phyloP scores from a whole-genome alignment of 2,888 invertebrate species.

The Pristionchus arcanus region DNA sequence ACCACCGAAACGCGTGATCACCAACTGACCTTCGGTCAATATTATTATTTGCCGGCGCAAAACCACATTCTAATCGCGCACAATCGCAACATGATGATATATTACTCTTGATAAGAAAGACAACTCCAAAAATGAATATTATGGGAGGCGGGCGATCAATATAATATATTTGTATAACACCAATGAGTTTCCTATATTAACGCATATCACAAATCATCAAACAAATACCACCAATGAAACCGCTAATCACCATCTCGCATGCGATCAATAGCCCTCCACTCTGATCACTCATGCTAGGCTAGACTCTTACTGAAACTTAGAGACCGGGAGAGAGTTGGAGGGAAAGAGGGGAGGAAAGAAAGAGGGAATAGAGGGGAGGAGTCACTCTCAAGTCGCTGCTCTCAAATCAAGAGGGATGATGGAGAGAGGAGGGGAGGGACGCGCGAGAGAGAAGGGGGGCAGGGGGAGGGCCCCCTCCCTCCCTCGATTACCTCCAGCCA shows the following conservation, averaged over 20 bases:
- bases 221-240: background rate
- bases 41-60: background rate
- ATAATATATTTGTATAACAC: no score
- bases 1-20: background rate
- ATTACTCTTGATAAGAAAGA: no score
- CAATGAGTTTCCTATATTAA: no score
- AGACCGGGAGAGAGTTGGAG: background rate
- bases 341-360: background rate
- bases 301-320: background rate
- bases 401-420: background rate
- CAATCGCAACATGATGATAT: no score
- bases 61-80: no score
- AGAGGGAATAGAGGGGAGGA: background rate
- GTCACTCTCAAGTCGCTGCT: constrained; percentile 6
- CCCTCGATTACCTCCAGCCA: constrained; percentile 46
- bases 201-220: no score
- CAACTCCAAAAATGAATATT: no score
- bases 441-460: background rate
- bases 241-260: background rate
- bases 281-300: constrained; percentile 15
- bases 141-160: no score
- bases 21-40: background rate
- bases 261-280: background rate
- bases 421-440: background rate
- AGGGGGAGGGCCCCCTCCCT: background rate